Evolutionary conservation across 1,140 invertebrate genomes (phyloP).

Genomic region (Pemphigus obesinymphae): DNA sequence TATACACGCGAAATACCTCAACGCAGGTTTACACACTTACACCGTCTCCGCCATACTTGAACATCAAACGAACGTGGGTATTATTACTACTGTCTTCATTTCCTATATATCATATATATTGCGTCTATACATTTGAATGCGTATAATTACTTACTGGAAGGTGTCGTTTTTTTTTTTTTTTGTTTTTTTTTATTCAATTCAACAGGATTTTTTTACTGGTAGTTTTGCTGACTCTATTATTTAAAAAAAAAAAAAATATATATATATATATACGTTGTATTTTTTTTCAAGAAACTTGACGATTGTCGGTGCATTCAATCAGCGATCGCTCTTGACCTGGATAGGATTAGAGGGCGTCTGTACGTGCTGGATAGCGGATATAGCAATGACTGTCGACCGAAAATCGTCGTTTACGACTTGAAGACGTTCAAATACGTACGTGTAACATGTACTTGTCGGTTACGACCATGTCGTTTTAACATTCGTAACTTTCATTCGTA

Average conservation of each 20-base stretch:
- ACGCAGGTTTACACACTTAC: too few relatives aligned
- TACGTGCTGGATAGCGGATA: constrained; percentile 71
- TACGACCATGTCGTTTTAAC: neutral
- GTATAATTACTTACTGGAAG: too few relatives aligned
- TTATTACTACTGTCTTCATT: neutral
- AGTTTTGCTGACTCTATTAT: too few relatives aligned
- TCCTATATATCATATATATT: too few relatives aligned
- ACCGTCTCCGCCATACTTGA: neutral
- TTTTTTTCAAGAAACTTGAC: constrained; percentile 55
- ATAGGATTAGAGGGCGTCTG: constrained; percentile 51
- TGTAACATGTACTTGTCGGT: neutral
- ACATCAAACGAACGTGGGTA: neutral
- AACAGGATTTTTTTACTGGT: too few relatives aligned
- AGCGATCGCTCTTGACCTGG: constrained; percentile 14
- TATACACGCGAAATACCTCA: too few relatives aligned
- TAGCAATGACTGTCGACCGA: constrained; percentile 66
- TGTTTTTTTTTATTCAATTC: too few relatives aligned
- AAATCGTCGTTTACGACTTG: constrained; percentile 70
- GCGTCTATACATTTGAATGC: neutral
- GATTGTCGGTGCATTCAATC: constrained; percentile 49
- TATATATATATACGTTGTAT: too few relatives aligned
- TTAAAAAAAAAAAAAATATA: too few relatives aligned
- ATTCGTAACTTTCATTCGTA: too few relatives aligned
- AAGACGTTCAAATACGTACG: constrained; percentile 56
- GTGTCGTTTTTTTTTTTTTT: too few relatives aligned